These are phyloP conservation scores for Diplodus sargus DNA, from an alignment of 2,797 vertebrate genomes.

Conservation along the genomic window DNA sequence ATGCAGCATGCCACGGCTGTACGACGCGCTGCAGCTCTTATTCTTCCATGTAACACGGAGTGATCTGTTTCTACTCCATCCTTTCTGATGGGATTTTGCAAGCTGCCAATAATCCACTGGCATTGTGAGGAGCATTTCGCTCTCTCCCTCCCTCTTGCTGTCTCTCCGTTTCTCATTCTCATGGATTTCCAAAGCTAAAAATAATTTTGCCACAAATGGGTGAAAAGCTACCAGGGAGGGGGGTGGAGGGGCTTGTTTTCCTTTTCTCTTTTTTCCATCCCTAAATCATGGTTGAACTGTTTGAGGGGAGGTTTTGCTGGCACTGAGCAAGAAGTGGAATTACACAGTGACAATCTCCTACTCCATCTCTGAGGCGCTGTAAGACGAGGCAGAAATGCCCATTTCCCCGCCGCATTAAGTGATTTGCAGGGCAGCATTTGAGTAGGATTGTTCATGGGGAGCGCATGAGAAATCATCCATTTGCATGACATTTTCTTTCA, in stretches of 20 bases:
- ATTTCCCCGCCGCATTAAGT: slow-evolving; percentile 74
- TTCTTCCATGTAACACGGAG: slow-evolving; percentile 62
- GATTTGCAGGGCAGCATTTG: slow-evolving; percentile 74
- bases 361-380: slow-evolving; percentile 70
- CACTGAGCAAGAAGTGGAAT: slow-evolving; percentile 74
- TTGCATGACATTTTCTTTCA: slow-evolving; percentile 72
- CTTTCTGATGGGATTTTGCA: slow-evolving; percentile 76
- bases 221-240: slow-evolving; percentile 45
- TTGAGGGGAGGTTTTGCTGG: slow-evolving; percentile 66
- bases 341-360: slow-evolving; percentile 78
- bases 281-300: slow-evolving; percentile 75
- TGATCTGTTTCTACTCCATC: slow-evolving; percentile 68
- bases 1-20: slow-evolving; percentile 35
- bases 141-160: slow-evolving; percentile 32
- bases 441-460: slow-evolving; percentile 61
- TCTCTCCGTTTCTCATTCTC: slow-evolving; percentile 53
- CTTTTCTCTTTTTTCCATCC: slow-evolving; percentile 50
- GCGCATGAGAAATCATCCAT: slow-evolving; percentile 68
- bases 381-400: slow-evolving; percentile 71
- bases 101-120: slow-evolving; percentile 78
- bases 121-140: slow-evolving; percentile 51
- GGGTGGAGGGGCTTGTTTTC: slow-evolving; percentile 15
- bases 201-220: slow-evolving; percentile 74
- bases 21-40: slow-evolving; percentile 50
- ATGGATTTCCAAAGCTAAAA: slow-evolving; percentile 78